Base-by-base conservation (phyloP, 2,888 invertebrate genomes). In the Oegoconia quadripuncta region DNA sequence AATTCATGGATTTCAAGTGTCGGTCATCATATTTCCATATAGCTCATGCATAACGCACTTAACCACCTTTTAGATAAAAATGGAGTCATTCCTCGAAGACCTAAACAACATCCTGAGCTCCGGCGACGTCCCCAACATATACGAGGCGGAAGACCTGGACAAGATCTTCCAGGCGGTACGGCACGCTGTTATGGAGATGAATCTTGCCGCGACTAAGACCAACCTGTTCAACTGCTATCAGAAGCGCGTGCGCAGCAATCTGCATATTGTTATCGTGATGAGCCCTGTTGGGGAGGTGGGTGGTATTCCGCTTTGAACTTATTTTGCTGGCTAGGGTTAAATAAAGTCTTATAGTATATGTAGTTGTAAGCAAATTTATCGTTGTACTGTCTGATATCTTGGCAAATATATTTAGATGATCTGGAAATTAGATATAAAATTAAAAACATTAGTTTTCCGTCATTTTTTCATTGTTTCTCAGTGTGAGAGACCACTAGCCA, bases 81-180 rank as follows among this genome's bases (percentile, higher is more conserved):
- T 92, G 78, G 96, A 96, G 61, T 90, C 93, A 0, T 97, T 96
- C 74, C 84, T 97, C 34, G 96, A 97, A 70, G 97, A 97, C 59
- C 84, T 97, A 30, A 97, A 96, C 76, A 96, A 95, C 62, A 89
- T 97, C 35, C 72, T 97, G 15, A 96, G 95, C 65, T 93, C 94
- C 7, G 97, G 97, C 0, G 96, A 97, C 69, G 95, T 97, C 2
- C 96, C 97, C 0, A 97, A 96, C 64, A 92, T 97, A 13, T 97
- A 94, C 71, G 92, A 93, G 37, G 89, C 92, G 2, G 97, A 97
- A 51, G 97, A 97, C 64, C 64, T 93, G 34, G 95, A 95, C 50
- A 89, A 84, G 59, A 93, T 95, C 46, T 94, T 88, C 74, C 90
- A 91, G 57, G 88, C 90, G 0, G 93, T 94, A 83, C 93, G 94